Conservation (phyloP, 2,797 vertebrate species). For the Muraenolepis orangiensis region DNA sequence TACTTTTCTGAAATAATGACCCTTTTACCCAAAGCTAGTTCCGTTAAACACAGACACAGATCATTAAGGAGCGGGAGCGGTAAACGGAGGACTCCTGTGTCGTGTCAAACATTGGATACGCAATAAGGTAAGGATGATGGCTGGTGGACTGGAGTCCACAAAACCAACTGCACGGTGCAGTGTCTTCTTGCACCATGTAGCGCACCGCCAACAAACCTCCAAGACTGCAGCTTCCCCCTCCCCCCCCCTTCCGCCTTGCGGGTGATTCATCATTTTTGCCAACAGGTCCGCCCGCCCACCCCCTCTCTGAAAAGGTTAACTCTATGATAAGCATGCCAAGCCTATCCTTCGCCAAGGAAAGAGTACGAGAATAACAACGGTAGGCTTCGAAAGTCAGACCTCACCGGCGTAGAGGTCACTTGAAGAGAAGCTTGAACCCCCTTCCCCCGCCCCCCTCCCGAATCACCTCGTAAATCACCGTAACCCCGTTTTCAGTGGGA, state of each 20-base stretch:
- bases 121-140: neutral
- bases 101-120: neutral
- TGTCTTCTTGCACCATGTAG: neutral
- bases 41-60: neutral
- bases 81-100: neutral
- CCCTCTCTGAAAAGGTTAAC: slow-evolving; percentile 56
- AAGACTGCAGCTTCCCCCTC: slow-evolving; percentile 20
- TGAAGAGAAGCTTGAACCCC: neutral
- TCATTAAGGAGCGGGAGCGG: neutral
- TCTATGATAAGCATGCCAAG: slow-evolving; percentile 3
- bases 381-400: neutral
- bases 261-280: slow-evolving; percentile 55
- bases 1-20: neutral
- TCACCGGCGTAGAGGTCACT: neutral
- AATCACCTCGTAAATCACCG: slow-evolving; percentile 49
- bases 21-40: neutral
- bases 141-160: neutral
- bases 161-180: neutral
- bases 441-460: neutral
- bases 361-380: neutral
- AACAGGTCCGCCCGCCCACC: slow-evolving; percentile 34
- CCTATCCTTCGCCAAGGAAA: too few relatives aligned
- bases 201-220: slow-evolving; percentile 38
- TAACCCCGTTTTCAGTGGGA: slow-evolving; percentile 69
- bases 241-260: slow-evolving; percentile 24